Evolutionary conservation across 2,797 vertebrate genomes (phyloP), one percentile per base, ranked within the genome.

Genomic region (Scleropages formosus): DNA sequence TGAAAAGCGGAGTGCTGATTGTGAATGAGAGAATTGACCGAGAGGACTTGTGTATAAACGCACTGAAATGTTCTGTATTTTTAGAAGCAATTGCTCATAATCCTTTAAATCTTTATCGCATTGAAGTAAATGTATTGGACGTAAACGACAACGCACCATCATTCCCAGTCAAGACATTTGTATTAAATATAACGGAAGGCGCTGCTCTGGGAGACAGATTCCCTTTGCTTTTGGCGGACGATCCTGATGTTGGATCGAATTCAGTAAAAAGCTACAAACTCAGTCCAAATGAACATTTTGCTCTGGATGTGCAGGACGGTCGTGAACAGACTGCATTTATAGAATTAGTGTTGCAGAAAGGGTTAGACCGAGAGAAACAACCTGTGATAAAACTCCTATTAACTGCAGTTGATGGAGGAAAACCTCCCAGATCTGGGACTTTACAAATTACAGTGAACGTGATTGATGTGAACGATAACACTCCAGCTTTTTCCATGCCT

Each of bases 1-100:
- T 71, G 31, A 81, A 82, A 61, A 83, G 73, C 24, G 83, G 85
- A 3, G 63, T 62, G 49, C 24, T 87, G 27, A 78, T 76, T 75
- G 83, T 85, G 9, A 77, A 78, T 44, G 81, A 86, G 11, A 80
- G 68, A 61, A 81, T 87, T 22, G 86, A 87, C 59, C 74, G 87
- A 6, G 87, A 87, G 47, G 72, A 80, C 8, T 39, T 87, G 4
- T 88, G 85, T 67, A 26, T 53, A 1, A 47, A 56, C 7, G 75
- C 31, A 31, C 8, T 27, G 6, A 79, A 70, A 74, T 86, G 86
- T 60, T 58, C 71, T 31, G 16, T 87, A 12, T 80, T 76, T 71
- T 70, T 84, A 44, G 82, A 84, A 31, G 27, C 64, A 0, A 59
- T 78, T 4, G 61, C 72, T 31, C 7, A 79, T 0, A 78, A 82